These are phyloP conservation scores for Paraplagusia blochii DNA, from an alignment of 2,113 vertebrate species.

Conservation along the genomic window DNA sequence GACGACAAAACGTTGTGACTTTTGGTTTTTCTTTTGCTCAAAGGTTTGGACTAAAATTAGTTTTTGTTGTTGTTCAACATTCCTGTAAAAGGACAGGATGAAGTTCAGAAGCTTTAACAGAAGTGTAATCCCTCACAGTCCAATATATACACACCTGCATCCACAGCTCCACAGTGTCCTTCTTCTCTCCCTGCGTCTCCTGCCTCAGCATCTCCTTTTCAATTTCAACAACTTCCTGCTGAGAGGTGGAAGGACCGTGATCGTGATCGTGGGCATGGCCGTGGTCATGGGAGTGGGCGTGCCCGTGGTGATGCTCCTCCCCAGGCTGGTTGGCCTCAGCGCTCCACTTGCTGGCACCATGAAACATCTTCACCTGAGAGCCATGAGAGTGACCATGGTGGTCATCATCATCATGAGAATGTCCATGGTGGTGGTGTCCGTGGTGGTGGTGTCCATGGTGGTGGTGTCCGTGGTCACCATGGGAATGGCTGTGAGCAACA, in stretches of 20 bases:
- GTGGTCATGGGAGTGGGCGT: conserved; percentile 20
- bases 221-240: conserved; percentile 30
- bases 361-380: conserved; percentile 68
- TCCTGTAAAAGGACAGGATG: too few species aligned
- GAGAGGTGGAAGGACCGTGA: fast-evolving
- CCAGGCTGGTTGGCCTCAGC: conserved; percentile 72
- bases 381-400: conserved; percentile 59
- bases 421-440: conserved; percentile 59
- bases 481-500: conserved; percentile 65
- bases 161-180: conserved; percentile 81
- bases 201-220: conserved; percentile 48
- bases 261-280: conserved; percentile 23
- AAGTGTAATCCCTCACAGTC: background rate
- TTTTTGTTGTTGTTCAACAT: too few species aligned
- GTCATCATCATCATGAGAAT: conserved; percentile 64
- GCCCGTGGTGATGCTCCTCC: conserved; percentile 46
- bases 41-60: too few species aligned
- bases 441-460: conserved; percentile 65
- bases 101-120: too few species aligned
- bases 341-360: conserved; percentile 80
- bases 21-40: too few species aligned
- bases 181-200: conserved; percentile 55
- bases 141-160: conserved; percentile 73
- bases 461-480: conserved; percentile 63
- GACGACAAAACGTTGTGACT: too few species aligned